Evolutionary conservation across 1,140 invertebrate genomes (phyloP).

Genomic region (Drosophila saltans): DNA sequence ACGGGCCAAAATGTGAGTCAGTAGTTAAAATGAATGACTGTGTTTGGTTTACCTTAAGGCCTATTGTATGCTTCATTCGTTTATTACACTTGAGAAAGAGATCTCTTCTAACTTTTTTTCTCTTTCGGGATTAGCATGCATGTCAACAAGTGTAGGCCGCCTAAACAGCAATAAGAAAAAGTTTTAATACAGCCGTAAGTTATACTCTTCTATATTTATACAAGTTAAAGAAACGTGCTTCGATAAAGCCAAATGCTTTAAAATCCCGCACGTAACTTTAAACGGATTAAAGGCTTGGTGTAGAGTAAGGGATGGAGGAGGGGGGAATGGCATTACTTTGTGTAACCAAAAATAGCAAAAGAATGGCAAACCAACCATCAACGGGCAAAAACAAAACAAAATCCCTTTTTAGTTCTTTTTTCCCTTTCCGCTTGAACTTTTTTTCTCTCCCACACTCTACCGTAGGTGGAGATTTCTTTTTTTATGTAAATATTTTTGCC

Average conservation of each 20-base stretch:
- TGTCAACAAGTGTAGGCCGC: slow-evolving; percentile 8
- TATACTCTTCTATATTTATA: not conserved
- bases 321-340: slow-evolving; percentile 49
- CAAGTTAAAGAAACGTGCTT: slow-evolving; percentile 60
- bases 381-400: slow-evolving; percentile 4
- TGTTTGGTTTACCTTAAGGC: slow-evolving; percentile 28
- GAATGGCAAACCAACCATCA: not conserved
- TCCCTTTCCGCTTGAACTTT: too few species aligned
- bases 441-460: not conserved
- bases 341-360: slow-evolving; percentile 11
- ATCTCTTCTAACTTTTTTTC: not conserved
- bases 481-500: slow-evolving; percentile 77
- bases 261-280: slow-evolving; percentile 62
- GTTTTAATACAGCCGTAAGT: slow-evolving; percentile 37
- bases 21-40: slow-evolving; percentile 71
- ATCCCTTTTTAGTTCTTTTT: not conserved
- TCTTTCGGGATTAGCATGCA: slow-evolving; percentile 13
- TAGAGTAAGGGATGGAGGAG: not conserved
- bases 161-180: slow-evolving; percentile 29
- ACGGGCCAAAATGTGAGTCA: slow-evolving; percentile 2
- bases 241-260: slow-evolving; percentile 41
- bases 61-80: slow-evolving; percentile 1
- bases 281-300: slow-evolving; percentile 61
- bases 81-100: slow-evolving; percentile 21
- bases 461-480: slow-evolving; percentile 60